Evolutionary conservation across 2,113 vertebrate genomes (phyloP).

Genomic region (Pelvicachromis taeniatus): DNA sequence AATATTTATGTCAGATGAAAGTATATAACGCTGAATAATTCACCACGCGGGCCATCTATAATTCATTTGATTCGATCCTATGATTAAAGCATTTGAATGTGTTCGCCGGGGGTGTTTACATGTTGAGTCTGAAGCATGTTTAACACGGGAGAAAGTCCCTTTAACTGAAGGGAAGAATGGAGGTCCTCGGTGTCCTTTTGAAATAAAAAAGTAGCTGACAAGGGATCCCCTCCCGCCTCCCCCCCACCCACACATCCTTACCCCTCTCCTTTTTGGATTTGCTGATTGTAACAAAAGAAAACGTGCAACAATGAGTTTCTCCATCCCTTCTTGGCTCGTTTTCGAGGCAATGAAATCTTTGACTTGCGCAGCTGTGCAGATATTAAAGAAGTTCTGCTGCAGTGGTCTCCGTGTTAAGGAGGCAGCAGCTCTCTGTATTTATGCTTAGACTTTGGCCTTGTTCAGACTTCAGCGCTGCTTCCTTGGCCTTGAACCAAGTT

Average conservation of each 20-base stretch:
- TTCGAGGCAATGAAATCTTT: conserved; percentile 44
- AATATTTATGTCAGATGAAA: conserved; percentile 78
- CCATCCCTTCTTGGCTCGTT: conserved; percentile 24
- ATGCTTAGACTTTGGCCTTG: conserved; percentile 3
- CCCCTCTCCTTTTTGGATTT: conserved; percentile 15
- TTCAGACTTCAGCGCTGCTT: background rate
- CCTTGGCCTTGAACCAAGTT: conserved; percentile 6
- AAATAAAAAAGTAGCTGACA: conserved; percentile 66
- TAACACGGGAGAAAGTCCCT: conserved; percentile 68
- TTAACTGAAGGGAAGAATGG: conserved; percentile 1
- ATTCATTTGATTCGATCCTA: conserved; percentile 73
- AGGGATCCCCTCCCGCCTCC: conserved; percentile 29
- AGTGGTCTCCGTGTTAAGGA: conserved; percentile 33
- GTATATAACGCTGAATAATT: conserved; percentile 75
- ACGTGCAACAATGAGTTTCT: conserved; percentile 30
- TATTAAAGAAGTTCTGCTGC: conserved; percentile 32
- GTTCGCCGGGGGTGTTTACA: conserved; percentile 70
- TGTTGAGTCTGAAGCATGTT: conserved; percentile 66
- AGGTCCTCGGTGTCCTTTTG: conserved; percentile 50
- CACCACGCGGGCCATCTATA: conserved; percentile 65
- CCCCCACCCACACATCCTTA: background rate
- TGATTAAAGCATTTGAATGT: conserved; percentile 74
- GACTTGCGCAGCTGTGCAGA: conserved; percentile 34
- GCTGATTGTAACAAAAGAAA: conserved; percentile 45
- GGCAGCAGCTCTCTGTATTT: conserved; percentile 25